Percentiles rank a stretch among this genome's conserved stretches.
Evolutionary conservation across 2,888 invertebrate species (phyloP).

Genomic region (Dasypogon diadema): DNA sequence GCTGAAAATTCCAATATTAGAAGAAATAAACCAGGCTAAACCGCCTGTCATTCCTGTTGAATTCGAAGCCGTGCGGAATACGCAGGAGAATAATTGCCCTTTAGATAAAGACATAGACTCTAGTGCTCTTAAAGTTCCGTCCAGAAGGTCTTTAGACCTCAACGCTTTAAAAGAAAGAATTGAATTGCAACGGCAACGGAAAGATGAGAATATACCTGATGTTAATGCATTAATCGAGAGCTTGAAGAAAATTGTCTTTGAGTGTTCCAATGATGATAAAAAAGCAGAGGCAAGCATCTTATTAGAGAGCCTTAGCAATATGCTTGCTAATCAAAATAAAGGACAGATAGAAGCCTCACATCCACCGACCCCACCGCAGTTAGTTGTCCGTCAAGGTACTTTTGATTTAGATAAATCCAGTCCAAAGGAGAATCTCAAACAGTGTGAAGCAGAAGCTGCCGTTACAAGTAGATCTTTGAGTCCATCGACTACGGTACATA

Average conservation of each 20-base stretch:
- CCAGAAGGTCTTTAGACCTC: conserved; percentile 33
- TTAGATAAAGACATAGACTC: not conserved
- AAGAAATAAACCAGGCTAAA: conserved; percentile 33
- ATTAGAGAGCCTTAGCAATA: conserved; percentile 41
- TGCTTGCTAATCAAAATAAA: not conserved
- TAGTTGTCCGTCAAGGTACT: conserved; percentile 61
- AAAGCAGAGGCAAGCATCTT: conserved; percentile 48
- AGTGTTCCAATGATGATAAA: conserved; percentile 47
- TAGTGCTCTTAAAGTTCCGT: not conserved
- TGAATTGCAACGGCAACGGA: conserved; percentile 50
- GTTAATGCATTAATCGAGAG: conserved; percentile 38
- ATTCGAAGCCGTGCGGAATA: not conserved
- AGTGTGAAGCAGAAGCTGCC: not conserved
- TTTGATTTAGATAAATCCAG: conserved; percentile 60
- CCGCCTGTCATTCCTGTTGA: not conserved
- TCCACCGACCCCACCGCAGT: conserved; percentile 54
- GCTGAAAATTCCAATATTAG: conserved; percentile 52
- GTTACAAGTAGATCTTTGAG: not conserved
- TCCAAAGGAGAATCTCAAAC: not conserved
- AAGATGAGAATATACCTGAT: conserved; percentile 10
- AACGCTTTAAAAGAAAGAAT: conserved; percentile 54
- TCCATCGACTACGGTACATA: not conserved
- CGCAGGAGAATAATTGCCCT: not conserved
- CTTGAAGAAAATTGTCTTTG: conserved; percentile 44
- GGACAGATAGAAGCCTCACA: not conserved